Evolutionary conservation across 2,113 vertebrate species (phyloP).

Genomic region (Anguilla rostrata): DNA sequence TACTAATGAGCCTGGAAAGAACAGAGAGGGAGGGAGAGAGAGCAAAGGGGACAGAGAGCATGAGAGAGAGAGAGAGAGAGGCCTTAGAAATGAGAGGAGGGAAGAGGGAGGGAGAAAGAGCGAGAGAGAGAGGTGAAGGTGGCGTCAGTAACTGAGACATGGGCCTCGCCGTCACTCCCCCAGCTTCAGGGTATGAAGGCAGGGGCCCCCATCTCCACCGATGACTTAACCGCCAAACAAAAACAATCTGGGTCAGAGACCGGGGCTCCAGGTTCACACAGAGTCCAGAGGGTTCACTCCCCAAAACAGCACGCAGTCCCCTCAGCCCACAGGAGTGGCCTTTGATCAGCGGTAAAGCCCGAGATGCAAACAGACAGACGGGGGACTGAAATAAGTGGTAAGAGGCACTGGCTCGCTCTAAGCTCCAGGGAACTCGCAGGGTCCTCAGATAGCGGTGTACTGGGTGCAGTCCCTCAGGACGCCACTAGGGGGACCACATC

Average conservation of each 20-base stretch:
- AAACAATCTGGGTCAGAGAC: not conserved
- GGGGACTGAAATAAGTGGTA: constrained; percentile 6
- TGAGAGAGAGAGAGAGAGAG: not conserved
- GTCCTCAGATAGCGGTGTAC: not conserved
- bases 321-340: not conserved
- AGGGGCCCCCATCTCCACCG: no score
- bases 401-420: not conserved
- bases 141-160: no score
- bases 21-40: not conserved
- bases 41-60: not conserved
- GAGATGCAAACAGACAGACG: not conserved
- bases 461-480: not conserved
- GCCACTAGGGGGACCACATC: not conserved
- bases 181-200: no score
- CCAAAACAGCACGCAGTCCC: not conserved
- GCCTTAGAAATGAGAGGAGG: no score
- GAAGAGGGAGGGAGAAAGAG: not conserved
- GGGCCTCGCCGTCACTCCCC: no score
- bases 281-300: not conserved
- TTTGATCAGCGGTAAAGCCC: constrained; percentile 23
- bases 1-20: not conserved
- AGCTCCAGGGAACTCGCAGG: not conserved
- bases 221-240: not conserved
- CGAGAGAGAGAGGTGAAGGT: no score
- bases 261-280: not conserved